These are phyloP conservation scores for Cephus spinipes DNA, from an alignment of 2,888 invertebrate species.

Conservation along the genomic window DNA sequence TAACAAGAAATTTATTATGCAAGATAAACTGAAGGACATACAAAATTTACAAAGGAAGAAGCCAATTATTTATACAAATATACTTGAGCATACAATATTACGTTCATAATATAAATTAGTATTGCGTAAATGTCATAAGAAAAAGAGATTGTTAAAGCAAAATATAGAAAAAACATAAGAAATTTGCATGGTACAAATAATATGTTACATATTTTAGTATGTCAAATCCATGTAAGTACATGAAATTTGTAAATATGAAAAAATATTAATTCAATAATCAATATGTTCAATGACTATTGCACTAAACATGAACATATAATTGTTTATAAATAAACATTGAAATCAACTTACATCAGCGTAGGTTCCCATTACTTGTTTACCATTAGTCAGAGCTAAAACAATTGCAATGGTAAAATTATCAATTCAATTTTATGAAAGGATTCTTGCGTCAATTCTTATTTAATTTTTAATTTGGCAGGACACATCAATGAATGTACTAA, in stretches of 20 bases:
- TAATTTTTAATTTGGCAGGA: background rate
- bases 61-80: background rate
- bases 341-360: slow-evolving; percentile 54
- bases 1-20: background rate
- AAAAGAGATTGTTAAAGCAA: background rate
- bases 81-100: background rate
- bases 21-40: background rate
- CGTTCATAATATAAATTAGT: background rate
- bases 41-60: background rate
- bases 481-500: background rate
- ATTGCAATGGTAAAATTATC: background rate
- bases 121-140: background rate
- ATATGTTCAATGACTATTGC: background rate
- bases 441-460: background rate
- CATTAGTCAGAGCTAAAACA: slow-evolving; percentile 53
- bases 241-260: background rate
- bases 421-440: background rate
- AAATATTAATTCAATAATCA: background rate
- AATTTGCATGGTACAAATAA: background rate
- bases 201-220: background rate
- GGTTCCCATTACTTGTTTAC: slow-evolving; percentile 46
- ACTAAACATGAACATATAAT: background rate
- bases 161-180: background rate
- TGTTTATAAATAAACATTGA: background rate
- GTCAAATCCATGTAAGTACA: background rate